Conservation (phyloP, 1,140 invertebrate species). For the Eurosta solidaginis region DNA sequence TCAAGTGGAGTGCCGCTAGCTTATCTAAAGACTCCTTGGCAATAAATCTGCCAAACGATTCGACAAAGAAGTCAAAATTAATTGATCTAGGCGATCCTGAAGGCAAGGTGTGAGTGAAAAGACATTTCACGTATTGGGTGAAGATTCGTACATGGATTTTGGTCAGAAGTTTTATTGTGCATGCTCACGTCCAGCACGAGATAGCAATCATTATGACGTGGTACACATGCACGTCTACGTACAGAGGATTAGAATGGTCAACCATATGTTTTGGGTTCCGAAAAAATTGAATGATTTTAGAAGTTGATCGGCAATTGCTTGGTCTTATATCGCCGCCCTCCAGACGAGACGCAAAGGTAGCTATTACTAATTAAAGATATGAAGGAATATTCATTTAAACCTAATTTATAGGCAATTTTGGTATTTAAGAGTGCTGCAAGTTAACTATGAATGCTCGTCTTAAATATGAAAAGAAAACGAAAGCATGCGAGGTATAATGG, state of each 20-base stretch:
- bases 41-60: too few species aligned
- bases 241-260: slow-evolving; percentile 89
- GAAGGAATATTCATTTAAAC: neutral
- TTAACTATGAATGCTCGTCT: too few species aligned
- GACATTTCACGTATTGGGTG: slow-evolving; percentile 84
- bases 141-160: slow-evolving; percentile 99
- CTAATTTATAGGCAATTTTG: too few species aligned
- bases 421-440: neutral
- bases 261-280: slow-evolving; percentile 85
- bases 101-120: slow-evolving; percentile 82
- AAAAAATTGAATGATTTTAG: slow-evolving; percentile 87
- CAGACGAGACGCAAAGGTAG: slow-evolving; percentile 35
- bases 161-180: slow-evolving; percentile 98
- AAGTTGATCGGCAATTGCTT: slow-evolving; percentile 87
- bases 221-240: slow-evolving; percentile 77
- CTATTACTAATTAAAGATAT: neutral
- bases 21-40: too few species aligned
- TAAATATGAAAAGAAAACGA: too few species aligned
- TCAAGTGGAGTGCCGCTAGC: too few species aligned
- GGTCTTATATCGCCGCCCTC: slow-evolving; percentile 67
- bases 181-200: slow-evolving; percentile 77
- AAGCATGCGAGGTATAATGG: too few species aligned
- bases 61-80: slow-evolving; percentile 86
- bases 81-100: slow-evolving; percentile 89
- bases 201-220: slow-evolving; percentile 76